Evolutionary conservation across 2,797 vertebrate species (phyloP).

Genomic region (Sebastes trivittatus): DNA sequence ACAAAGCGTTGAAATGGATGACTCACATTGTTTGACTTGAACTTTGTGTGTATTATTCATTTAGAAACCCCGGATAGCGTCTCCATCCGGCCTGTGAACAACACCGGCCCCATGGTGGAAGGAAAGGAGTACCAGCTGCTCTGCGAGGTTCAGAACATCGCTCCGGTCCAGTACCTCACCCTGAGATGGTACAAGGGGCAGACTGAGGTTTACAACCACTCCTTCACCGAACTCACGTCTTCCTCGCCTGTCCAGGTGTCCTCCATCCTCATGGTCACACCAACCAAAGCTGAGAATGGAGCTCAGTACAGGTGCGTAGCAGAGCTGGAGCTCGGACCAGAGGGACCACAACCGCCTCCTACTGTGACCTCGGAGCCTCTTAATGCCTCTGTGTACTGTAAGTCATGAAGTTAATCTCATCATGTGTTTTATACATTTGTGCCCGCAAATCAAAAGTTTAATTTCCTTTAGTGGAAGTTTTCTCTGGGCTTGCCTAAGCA

Average conservation of each 20-base stretch:
- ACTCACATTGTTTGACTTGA: conserved; percentile 2
- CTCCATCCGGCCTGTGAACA: conserved; percentile 80
- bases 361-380: conserved; percentile 70
- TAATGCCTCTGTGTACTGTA: conserved; percentile 71
- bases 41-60: conserved; percentile 10
- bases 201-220: conserved; percentile 82
- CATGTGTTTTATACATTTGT: background rate
- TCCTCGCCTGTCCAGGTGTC: conserved; percentile 84
- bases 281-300: conserved; percentile 76
- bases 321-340: conserved; percentile 77
- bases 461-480: too few species aligned
- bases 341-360: conserved; percentile 74
- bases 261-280: conserved; percentile 80
- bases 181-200: conserved; percentile 84
- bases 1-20: background rate
- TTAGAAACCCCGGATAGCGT: conserved; percentile 84
- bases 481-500: too few species aligned
- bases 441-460: background rate
- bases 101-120: conserved; percentile 81
- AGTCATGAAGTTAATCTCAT: conserved; percentile 41
- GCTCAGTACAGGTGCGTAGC: conserved; percentile 79
- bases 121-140: conserved; percentile 84
- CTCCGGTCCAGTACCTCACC: conserved; percentile 86
- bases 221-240: conserved; percentile 82
- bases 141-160: conserved; percentile 86